These are phyloP conservation scores for Halocaridina rubra DNA, from an alignment of 2,888 invertebrate species.

Conservation along the genomic window DNA sequence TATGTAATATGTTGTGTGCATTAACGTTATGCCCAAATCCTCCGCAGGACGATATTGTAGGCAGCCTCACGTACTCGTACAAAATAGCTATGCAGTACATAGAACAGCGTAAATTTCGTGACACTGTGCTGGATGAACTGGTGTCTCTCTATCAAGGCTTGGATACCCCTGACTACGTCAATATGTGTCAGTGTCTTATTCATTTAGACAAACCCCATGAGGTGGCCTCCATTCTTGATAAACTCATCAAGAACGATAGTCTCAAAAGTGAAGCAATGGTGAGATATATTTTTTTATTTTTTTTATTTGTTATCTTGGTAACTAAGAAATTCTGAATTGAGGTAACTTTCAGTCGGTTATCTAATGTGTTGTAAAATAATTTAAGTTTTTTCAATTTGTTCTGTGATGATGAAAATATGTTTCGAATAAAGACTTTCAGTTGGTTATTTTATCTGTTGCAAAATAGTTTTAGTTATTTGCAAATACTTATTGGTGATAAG, in stretches of 20 bases:
- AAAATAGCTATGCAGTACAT: slow-evolving; percentile 96
- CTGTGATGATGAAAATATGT: no score
- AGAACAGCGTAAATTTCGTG: slow-evolving; percentile 92
- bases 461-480: no score
- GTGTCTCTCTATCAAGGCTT: slow-evolving; percentile 91
- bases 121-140: slow-evolving; percentile 87
- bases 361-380: no score
- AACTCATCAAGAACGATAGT: slow-evolving; percentile 75
- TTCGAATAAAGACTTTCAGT: no score
- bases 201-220: slow-evolving; percentile 91
- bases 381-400: no score
- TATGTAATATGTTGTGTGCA: no score
- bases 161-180: slow-evolving; percentile 94
- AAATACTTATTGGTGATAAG: no score
- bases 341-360: no score
- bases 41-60: slow-evolving; percentile 85
- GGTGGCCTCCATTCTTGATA: slow-evolving; percentile 92
- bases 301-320: no score
- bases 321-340: no score
- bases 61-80: slow-evolving; percentile 94
- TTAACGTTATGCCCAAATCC: no score
- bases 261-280: slow-evolving; percentile 61
- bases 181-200: slow-evolving; percentile 97
- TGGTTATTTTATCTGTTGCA: no score
- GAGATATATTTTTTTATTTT: neutral